Evolutionary conservation across 2,888 invertebrate species (phyloP).

Genomic region (Steinernema scapterisci): DNA sequence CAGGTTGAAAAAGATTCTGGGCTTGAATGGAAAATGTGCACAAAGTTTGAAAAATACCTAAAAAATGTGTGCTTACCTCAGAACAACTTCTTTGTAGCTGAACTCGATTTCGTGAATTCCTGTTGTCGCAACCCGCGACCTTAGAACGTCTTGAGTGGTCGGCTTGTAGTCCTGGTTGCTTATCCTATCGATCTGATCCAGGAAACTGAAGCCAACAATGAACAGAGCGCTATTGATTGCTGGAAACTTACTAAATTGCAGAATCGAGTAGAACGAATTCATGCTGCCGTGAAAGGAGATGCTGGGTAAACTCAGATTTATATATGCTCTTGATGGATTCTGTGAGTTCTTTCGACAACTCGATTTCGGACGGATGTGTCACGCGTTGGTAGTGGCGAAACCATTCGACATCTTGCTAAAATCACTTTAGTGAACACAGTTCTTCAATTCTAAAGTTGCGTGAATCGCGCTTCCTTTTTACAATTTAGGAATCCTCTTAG

Average conservation of each 20-base stretch:
- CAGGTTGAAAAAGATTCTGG: too few relatives aligned
- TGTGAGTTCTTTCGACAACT: conserved; percentile 94
- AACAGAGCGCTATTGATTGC: conserved; percentile 23
- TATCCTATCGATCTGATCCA: conserved; percentile 97
- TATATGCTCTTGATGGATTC: conserved; percentile 91
- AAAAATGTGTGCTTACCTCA: conserved; percentile 78
- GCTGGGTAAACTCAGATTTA: conserved; percentile 92
- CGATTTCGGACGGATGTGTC: conserved; percentile 77
- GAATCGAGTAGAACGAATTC: conserved; percentile 99
- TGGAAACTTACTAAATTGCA: conserved; percentile 89
- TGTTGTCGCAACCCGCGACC: conserved; percentile 97
- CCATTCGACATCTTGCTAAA: conserved; percentile 49
- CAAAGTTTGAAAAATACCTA: too few relatives aligned
- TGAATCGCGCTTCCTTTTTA: too few relatives aligned
- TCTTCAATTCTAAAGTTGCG: too few relatives aligned
- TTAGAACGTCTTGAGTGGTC: conserved; percentile 96
- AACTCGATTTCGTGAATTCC: conserved; percentile 99
- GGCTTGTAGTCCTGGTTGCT: conserved; percentile 93
- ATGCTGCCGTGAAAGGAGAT: conserved; percentile 95
- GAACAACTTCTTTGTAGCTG: conserved; percentile 98
- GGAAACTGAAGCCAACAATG: conserved; percentile 78
- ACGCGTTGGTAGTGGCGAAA: conserved; percentile 47
- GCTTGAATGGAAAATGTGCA: too few relatives aligned
- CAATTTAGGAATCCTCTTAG: too few relatives aligned
- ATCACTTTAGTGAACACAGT: not conserved